Percentiles rank a stretch among this genome's conserved stretches.
Conservation (phyloP, 2,113 vertebrate genomes). For the Polypterus bichir region DNA sequence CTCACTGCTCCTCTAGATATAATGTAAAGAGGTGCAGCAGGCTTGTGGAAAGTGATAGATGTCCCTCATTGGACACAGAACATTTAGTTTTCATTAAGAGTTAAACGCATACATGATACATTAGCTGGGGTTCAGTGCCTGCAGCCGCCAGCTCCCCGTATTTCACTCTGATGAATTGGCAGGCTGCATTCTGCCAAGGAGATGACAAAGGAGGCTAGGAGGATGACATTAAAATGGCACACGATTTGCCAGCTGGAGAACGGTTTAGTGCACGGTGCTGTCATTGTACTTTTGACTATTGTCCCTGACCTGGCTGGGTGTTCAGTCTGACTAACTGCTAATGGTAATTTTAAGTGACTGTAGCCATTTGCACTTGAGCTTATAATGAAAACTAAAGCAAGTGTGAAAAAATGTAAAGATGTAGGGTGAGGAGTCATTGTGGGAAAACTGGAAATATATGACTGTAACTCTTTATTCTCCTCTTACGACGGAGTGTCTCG, state of each 20-base stretch:
- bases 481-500: too few species aligned
- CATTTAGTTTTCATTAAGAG: conserved; percentile 70
- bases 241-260: conserved; percentile 30
- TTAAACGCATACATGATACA: conserved; percentile 58
- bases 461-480: too few species aligned
- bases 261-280: conserved; percentile 37
- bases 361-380: not conserved
- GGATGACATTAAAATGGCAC: conserved; percentile 38
- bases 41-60: conserved; percentile 49
- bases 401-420: too few species aligned
- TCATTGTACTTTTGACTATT: conserved; percentile 37
- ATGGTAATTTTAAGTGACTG: conserved; percentile 16
- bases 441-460: too few species aligned
- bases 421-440: too few species aligned
- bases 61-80: conserved; percentile 60
- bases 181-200: conserved; percentile 28
- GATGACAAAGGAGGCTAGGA: conserved; percentile 23
- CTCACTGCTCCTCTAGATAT: conserved; percentile 6
- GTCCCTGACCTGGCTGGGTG: conserved; percentile 28
- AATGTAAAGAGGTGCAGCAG: conserved; percentile 22
- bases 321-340: conserved; percentile 20
- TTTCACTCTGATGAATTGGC: conserved; percentile 53
- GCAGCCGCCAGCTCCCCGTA: conserved; percentile 31
- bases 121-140: conserved; percentile 49
- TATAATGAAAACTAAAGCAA: too few species aligned